A percentile compares a stretch with the other conserved stretches of the same genome.
phyloP scores from a whole-genome alignment of 2,888 invertebrate genomes.

The Acanthococcus lagerstroemiae region DNA sequence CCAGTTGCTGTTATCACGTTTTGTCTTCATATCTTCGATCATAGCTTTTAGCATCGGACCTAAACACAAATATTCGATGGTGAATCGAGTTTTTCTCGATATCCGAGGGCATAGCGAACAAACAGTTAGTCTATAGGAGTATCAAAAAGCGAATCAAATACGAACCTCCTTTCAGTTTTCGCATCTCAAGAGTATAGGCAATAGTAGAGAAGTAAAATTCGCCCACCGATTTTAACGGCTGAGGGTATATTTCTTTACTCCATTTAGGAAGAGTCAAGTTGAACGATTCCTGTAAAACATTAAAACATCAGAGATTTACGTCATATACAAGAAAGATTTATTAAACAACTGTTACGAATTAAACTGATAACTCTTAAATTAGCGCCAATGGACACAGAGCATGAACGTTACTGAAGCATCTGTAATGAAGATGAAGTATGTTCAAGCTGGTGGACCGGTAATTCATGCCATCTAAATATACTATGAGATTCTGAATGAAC shows the following conservation, averaged over 20 bases:
- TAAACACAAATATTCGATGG: conserved; percentile 17
- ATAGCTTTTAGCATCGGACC: conserved; percentile 37
- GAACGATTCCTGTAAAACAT: conserved; percentile 25
- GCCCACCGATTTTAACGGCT: conserved; percentile 52
- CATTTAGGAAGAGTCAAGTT: conserved; percentile 52
- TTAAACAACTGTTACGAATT: too few relatives aligned
- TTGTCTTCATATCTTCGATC: conserved; percentile 30
- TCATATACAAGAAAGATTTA: neutral
- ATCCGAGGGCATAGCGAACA: too few relatives aligned
- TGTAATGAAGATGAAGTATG: too few relatives aligned
- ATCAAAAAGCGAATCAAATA: neutral
- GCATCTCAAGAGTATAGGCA: conserved; percentile 42
- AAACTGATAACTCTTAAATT: too few relatives aligned
- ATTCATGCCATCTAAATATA: too few relatives aligned
- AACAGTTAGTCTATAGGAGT: neutral
- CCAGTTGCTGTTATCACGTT: conserved; percentile 13
- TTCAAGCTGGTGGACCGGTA: too few relatives aligned
- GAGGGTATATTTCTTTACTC: conserved; percentile 56
- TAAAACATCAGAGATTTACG: neutral
- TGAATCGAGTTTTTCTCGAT: too few relatives aligned
- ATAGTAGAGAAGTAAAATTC: conserved; percentile 47
- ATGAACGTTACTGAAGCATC: too few relatives aligned
- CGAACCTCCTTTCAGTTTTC: conserved; percentile 40
- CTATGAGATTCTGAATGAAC: too few relatives aligned
- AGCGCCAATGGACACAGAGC: too few relatives aligned